Evolutionary conservation across 2,113 vertebrate genomes (phyloP).

Genomic region (Ariopsis seemanni): DNA sequence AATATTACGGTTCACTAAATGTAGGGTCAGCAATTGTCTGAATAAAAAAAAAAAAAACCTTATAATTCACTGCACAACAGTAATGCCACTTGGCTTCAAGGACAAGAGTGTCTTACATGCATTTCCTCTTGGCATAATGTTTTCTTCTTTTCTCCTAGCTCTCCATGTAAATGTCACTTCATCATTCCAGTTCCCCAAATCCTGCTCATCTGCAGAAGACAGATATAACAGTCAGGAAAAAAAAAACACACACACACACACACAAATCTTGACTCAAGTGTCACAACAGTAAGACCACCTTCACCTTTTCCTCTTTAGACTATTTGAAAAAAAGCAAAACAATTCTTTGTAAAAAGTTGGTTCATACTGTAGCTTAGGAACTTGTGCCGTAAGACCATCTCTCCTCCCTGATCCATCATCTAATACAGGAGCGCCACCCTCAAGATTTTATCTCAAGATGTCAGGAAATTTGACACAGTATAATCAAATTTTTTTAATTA

Average conservation of each 20-base stretch:
- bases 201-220: not conserved
- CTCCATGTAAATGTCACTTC: not conserved
- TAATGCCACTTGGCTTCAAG: not conserved
- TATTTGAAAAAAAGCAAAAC: not conserved
- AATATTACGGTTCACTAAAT: not conserved
- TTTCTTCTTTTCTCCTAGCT: not conserved
- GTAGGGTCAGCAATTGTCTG: not conserved
- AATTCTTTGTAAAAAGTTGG: not conserved
- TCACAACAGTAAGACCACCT: not conserved
- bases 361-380: not conserved
- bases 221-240: not conserved
- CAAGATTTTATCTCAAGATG: not conserved
- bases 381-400: not conserved
- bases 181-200: not conserved
- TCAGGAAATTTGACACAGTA: not conserved
- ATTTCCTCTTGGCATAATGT: not conserved
- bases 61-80: not conserved
- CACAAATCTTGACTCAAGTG: not conserved
- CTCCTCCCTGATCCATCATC: not conserved
- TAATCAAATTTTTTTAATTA: not conserved
- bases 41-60: not conserved
- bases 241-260: not conserved
- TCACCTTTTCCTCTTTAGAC: not conserved
- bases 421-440: not conserved
- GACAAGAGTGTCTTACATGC: not conserved